Conservation (phyloP, 1,140 invertebrate species). For the Hyles euphorbiae region DNA sequence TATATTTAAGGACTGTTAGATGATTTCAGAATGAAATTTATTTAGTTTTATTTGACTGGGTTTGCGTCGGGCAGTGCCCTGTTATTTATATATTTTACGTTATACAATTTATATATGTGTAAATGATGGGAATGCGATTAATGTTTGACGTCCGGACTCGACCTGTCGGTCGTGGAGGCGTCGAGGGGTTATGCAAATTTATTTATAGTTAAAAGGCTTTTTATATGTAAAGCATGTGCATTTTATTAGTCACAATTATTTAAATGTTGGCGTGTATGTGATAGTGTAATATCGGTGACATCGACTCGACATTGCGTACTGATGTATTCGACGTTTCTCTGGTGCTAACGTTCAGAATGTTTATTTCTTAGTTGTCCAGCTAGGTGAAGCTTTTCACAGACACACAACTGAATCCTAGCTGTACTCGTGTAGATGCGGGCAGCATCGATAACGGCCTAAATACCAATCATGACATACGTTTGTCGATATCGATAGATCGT, state of each 20-base stretch:
- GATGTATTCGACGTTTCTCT: slow-evolving; percentile 48
- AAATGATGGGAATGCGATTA: neutral
- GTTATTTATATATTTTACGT: slow-evolving; percentile 2
- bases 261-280: slow-evolving; percentile 13
- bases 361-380: slow-evolving; percentile 34
- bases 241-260: slow-evolving; percentile 18
- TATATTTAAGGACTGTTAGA: too few species aligned
- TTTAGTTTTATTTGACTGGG: slow-evolving; percentile 9
- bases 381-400: slow-evolving; percentile 3
- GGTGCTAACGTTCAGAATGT: slow-evolving; percentile 51
- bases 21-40: neutral
- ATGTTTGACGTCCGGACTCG: neutral
- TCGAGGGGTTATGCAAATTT: slow-evolving; percentile 9
- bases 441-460: neutral
- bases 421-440: neutral
- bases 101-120: slow-evolving; percentile 1
- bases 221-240: slow-evolving; percentile 14
- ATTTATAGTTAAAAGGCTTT: slow-evolving; percentile 11
- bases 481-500: slow-evolving; percentile 4
- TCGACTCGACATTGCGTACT: slow-evolving; percentile 26
- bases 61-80: slow-evolving; percentile 18
- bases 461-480: slow-evolving; percentile 1
- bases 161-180: neutral
- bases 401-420: neutral
- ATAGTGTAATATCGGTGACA: slow-evolving; percentile 29